Conservation (phyloP, 2,113 vertebrate species). For the Formicarius rufipectus region DNA sequence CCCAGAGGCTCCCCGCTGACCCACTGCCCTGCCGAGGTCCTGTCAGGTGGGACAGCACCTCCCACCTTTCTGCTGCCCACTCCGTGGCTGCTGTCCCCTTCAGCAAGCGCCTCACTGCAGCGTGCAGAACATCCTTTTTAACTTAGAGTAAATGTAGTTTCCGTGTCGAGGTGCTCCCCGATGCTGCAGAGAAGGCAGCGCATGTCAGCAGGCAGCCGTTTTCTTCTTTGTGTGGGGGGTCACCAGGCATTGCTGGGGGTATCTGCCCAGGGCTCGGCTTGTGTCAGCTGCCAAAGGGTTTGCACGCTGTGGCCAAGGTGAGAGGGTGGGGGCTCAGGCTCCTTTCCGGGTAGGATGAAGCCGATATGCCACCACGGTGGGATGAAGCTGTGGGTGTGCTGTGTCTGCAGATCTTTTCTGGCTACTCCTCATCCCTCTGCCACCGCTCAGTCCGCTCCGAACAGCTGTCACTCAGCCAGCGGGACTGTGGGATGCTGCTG, state of each 20-base stretch:
- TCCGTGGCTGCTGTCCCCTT: neutral
- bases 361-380: neutral
- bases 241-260: neutral
- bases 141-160: conserved; percentile 62
- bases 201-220: neutral
- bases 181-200: neutral
- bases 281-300: neutral
- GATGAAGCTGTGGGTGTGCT: neutral
- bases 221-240: neutral
- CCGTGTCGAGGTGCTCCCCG: neutral
- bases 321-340: neutral
- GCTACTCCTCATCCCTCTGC: neutral
- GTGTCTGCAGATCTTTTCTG: neutral
- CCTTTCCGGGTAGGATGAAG: neutral
- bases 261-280: fast-evolving
- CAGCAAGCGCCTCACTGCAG: fast-evolving
- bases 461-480: neutral
- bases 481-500: conserved; percentile 18
- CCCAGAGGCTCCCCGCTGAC: neutral
- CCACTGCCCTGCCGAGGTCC: neutral
- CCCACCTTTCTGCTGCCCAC: neutral
- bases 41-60: neutral
- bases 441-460: neutral
- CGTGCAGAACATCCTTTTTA: conserved; percentile 15
- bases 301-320: neutral